phyloP scores from a whole-genome alignment of 2,888 invertebrate species.

The Augochlorella aurata region DNA sequence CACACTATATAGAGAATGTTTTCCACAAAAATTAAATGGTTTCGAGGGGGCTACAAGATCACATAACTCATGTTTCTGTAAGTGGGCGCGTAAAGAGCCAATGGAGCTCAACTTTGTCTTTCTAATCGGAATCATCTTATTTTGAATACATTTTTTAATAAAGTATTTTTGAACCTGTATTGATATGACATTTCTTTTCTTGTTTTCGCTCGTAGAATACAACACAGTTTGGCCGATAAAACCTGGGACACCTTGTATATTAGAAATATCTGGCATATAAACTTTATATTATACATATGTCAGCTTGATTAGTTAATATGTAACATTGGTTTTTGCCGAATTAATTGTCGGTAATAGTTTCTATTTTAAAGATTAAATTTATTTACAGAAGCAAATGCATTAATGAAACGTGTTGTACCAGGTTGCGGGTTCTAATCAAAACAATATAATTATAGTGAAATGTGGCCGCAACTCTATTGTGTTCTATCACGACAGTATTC shows the following conservation, averaged over 20 bases:
- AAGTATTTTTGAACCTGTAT: no score
- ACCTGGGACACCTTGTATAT: not conserved
- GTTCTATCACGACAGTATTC: constrained; percentile 12
- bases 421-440: constrained; percentile 9
- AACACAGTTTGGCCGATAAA: no score
- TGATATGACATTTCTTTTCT: no score
- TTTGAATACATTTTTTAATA: no score
- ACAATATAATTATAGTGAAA: constrained; percentile 38
- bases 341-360: not conserved
- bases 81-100: no score
- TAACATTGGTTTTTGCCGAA: not conserved
- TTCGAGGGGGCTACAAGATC: no score
- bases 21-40: no score
- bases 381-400: not conserved
- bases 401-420: not conserved
- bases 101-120: no score
- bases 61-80: no score
- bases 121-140: no score
- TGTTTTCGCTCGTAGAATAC: no score
- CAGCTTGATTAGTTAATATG: not conserved
- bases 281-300: not conserved
- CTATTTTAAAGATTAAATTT: not conserved
- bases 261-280: not conserved
- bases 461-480: constrained; percentile 20
- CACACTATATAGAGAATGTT: no score